Conservation (phyloP, 2,888 invertebrate species). For the Agriopis marginaria region DNA sequence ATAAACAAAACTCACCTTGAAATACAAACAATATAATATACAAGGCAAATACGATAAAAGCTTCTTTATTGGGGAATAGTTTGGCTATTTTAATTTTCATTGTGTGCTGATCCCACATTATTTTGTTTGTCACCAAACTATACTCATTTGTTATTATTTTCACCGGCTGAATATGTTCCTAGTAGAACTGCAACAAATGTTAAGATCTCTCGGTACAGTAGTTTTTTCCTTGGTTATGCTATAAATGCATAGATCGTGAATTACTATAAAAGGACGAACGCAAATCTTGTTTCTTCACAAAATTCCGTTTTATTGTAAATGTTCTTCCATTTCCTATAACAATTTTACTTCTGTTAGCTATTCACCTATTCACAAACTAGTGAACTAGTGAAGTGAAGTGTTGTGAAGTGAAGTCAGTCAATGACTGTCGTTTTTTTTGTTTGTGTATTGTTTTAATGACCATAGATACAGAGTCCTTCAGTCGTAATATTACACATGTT, state of each 20-base stretch:
- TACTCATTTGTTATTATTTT: constrained; percentile 4
- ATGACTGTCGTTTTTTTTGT: no score
- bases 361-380: no score
- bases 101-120: constrained; percentile 1
- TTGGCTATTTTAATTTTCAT: constrained; percentile 85
- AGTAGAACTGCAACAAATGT: background rate
- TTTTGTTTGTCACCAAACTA: background rate
- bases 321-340: no score
- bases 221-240: background rate
- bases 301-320: no score
- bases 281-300: background rate
- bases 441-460: no score
- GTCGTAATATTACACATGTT: no score
- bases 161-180: background rate
- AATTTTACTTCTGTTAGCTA: no score
- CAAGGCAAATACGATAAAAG: constrained; percentile 92
- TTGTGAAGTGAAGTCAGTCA: no score
- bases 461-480: no score
- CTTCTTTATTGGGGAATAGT: constrained; percentile 94
- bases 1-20: constrained; percentile 88
- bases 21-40: constrained; percentile 96
- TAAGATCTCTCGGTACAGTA: background rate
- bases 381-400: no score
- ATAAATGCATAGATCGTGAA: background rate
- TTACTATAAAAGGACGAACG: background rate